Base-by-base conservation (phyloP, 2,113 vertebrate species). In the Promerops cafer region DNA sequence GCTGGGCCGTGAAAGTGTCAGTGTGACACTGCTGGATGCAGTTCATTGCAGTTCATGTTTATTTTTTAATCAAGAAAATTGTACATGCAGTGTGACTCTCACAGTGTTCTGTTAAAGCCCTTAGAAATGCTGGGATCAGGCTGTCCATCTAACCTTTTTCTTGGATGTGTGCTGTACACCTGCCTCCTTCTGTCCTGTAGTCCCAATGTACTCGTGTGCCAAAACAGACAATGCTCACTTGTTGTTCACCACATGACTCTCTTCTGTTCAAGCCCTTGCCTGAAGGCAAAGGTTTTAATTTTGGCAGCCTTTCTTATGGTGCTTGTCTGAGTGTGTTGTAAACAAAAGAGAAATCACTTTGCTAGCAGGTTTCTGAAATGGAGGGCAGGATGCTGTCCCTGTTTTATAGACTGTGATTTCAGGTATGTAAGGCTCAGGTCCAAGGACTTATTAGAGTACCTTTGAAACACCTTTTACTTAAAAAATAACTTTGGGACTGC, bases 51-150 rank as follows among this genome's bases (percentile, higher is more conserved):
- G n/a, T 50, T 78, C 21, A 5, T 84, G 31, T 89, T 95, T 90
- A 45, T 64, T 76, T 88, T 94, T 92, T 70, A 95, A 92, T 94
- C 54, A 86, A 85, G 75, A 85, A 86, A 77, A 92, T 74, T 20
- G 39, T 54, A 42, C 17, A 31, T 20, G n/a, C 52, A n/a, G 30
- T 35, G 30, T 33, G 54, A 42, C 30, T 81, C 54, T 31, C 24
- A 21, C 5, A 47, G 37, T 30, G 37, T 76, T 89, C 64, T 93
- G 50, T 49, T 63, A 60, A 37, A 30, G n/a, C 24, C 16, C 40
- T 49, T 31, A 39, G 54, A 72, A 79, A 72, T 65, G 27, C 35
- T 54, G 17, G 40, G 26, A 39, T 56, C 61, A 80, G n/a, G 61
- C 31, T 92, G 60, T 5, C 49, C 28, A 11, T 19, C 13, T 64